Base-by-base conservation (phyloP, 1,140 invertebrate species). In the Episyrphus balteatus region DNA sequence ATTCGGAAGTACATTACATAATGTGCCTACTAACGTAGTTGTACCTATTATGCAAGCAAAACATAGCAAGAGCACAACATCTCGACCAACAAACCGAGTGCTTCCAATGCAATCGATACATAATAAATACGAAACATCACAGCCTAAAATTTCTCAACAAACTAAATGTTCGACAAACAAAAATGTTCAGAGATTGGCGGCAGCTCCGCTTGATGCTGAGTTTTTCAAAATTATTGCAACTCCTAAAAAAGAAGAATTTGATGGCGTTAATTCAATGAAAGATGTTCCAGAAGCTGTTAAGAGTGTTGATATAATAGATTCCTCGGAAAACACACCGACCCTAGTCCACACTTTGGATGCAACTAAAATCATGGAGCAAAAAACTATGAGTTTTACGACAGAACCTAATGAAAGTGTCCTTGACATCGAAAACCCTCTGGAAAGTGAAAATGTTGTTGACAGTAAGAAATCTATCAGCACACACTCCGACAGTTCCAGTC, bases 81-180 rank as follows among this genome's bases (percentile, higher is more conserved):
- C 70, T 57, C 67, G 82, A 46, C 83, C 83, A 14, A 85, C 84
- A 72, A 86, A 83, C 59, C 73, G 83, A 46, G 83, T 86, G 12
- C 54, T 85, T 30, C 83, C 83, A 1, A 82, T 86, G 73, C 82
- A 82, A 52, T 74, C 75, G 11, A 57, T 64, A 0, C 57, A 65
- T 26, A n/a, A n/a, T 10, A 34, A 34, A 34, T 37, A 3, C 10
- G 26, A 6, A 41, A 14, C 21, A 26, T 8, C 21, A 26, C 3
- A 26, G 21, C 21, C 21, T 26, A n/a, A n/a, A n/a, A n/a, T n/a
- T n/a, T n/a, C n/a, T n/a, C n/a, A n/a, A n/a, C n/a, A n/a, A n/a
- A 67, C 13, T 67, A 67, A 48, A 67, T 67, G 9, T 60, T 56
- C 41, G 65, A 67, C 43, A 67, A 67, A 26, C 51, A 67, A 5